Conservation (phyloP, 2,797 vertebrate species). For the Platalea minor region DNA sequence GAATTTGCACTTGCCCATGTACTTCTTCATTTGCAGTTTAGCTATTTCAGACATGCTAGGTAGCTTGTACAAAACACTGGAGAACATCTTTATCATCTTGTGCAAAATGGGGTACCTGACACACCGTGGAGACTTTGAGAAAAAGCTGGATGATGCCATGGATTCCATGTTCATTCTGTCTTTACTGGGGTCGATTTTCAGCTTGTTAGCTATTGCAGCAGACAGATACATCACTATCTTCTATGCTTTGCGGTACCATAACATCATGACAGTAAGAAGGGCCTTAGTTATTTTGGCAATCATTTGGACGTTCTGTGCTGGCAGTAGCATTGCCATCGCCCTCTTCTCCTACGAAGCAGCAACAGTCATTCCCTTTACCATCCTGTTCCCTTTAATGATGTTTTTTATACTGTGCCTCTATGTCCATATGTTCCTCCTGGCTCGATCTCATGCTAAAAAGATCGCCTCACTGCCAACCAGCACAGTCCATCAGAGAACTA, state of each 20-base stretch:
- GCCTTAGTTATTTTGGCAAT: constrained; percentile 72
- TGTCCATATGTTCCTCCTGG: constrained; percentile 91
- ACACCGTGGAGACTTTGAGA: constrained; percentile 75
- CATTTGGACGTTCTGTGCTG: constrained; percentile 86
- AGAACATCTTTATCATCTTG: constrained; percentile 87
- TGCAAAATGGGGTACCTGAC: constrained; percentile 81
- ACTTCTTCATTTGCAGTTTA: constrained; percentile 94
- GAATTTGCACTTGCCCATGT: constrained; percentile 94
- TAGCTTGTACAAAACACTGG: constrained; percentile 88
- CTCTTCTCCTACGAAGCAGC: constrained; percentile 80
- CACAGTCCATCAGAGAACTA: constrained; percentile 64
- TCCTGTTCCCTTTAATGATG: constrained; percentile 85
- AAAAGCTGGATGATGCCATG: constrained; percentile 85
- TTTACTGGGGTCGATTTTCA: constrained; percentile 91
- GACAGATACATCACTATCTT: constrained; percentile 97
- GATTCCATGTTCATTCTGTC: constrained; percentile 91
- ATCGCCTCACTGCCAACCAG: constrained; percentile 79
- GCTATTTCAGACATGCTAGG: constrained; percentile 92
- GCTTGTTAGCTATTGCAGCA: constrained; percentile 88
- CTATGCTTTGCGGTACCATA: constrained; percentile 89
- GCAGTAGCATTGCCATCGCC: constrained; percentile 82
- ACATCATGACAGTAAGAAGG: constrained; percentile 87
- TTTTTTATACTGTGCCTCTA: constrained; percentile 88
- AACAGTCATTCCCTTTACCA: constrained; percentile 85
- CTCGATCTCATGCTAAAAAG: constrained; percentile 85